Percentiles rank a stretch among this genome's conserved stretches.
These are phyloP conservation scores for Synanthedon vespiformis DNA, from an alignment of 2,888 invertebrate genomes.

Conservation along the genomic window DNA sequence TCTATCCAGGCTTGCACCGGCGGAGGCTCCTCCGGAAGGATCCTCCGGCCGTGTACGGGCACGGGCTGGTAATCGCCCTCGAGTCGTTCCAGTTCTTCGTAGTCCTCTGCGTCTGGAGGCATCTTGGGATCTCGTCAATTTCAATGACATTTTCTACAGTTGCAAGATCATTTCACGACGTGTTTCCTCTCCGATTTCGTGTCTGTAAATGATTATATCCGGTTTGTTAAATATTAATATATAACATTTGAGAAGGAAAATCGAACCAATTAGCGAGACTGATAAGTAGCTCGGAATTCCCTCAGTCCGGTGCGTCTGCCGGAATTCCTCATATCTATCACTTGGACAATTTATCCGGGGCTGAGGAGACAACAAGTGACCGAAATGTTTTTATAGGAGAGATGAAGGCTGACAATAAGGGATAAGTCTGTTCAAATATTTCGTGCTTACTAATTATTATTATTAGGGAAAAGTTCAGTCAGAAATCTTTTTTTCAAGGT, in stretches of 20 bases:
- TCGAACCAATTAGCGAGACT: background rate
- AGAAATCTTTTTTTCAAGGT: too few species aligned
- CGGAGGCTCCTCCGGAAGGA: slow-evolving; percentile 7
- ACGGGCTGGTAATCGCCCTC: slow-evolving; percentile 12
- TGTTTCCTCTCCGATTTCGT: background rate
- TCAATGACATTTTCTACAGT: background rate
- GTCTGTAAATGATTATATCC: background rate
- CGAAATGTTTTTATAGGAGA: too few species aligned
- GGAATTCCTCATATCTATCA: background rate
- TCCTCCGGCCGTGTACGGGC: slow-evolving; percentile 6
- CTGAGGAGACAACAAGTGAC: too few species aligned
- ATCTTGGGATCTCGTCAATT: background rate
- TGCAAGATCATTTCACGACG: background rate
- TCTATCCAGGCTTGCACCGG: slow-evolving; percentile 45
- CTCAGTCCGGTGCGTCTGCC: background rate
- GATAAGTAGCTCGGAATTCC: background rate
- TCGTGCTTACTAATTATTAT: too few species aligned
- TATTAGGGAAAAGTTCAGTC: too few species aligned
- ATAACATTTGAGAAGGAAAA: background rate
- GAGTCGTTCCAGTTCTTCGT: slow-evolving; percentile 2
- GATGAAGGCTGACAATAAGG: too few species aligned
- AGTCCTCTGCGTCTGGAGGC: slow-evolving; percentile 6
- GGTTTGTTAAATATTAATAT: background rate
- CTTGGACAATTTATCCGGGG: too few species aligned
- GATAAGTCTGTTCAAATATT: too few species aligned